Base-by-base conservation (phyloP, 2,888 invertebrate species). In the Thelaira solivaga region DNA sequence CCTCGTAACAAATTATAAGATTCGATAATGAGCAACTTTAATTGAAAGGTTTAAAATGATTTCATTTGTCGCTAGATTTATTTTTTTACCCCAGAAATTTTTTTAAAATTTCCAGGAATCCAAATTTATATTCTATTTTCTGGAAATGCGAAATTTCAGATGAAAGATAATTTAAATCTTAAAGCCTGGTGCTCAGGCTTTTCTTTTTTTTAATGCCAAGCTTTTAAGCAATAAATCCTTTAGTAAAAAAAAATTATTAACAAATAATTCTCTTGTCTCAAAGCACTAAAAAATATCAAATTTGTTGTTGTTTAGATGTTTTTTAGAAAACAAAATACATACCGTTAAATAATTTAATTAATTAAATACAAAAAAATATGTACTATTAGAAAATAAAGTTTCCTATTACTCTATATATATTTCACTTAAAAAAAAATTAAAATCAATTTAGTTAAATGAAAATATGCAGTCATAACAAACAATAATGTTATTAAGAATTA, bases 381-480 rank as follows among this genome's bases (percentile, higher is more conserved):
- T 34, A n/a, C n/a, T 11, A 11, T n/a, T 59, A 39, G 31, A 47
- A 18, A 51, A 34, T 36, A 65, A 78, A 57, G 77, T 78, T 78
- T 78, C 78, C 78, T 78, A 78, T 57, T 78, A 74, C 20, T 24
- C 45, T 73, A 65, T 57, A 49, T 75, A 34, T 57, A 57, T 51
- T 22, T 45, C 36, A 24, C 34, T 62, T 62, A 61, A 3, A 34
- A 55, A 45, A 45, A 24, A 55, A 47, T 11, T 24, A 47, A n/a
- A 45, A 57, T 76, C 55, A 67, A 67, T 57, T 49, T 55, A 62
- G 72, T 67, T 77, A n/a, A n/a, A n/a, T n/a, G 76, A 67, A 67
- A 67, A 67, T 55, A 53, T 59, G 36, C 67, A 76, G 72, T 76
- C 76, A 61, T 47, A 34, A 67, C 53, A 53, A 47, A 51, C 34